phyloP scores from a whole-genome alignment of 2,113 vertebrate genomes.

The Protobothrops mucrosquamatus region DNA sequence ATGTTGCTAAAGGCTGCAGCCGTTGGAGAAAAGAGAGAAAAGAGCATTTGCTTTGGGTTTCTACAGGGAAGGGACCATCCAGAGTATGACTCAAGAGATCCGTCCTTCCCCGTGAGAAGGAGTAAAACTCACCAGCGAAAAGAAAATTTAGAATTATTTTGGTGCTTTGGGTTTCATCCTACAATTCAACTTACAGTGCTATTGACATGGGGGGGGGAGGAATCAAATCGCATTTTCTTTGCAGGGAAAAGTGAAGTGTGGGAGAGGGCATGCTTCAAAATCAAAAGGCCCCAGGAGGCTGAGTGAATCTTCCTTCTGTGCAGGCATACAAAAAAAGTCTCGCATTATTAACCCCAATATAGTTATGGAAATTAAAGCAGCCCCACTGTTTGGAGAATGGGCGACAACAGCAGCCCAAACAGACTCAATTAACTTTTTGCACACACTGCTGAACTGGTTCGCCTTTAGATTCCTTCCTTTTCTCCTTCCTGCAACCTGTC shows the following conservation, averaged over 20 bases:
- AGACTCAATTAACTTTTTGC: background rate
- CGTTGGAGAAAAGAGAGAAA: background rate
- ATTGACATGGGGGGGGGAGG: background rate
- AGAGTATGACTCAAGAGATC: background rate
- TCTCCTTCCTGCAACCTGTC: background rate
- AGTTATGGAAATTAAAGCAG: background rate
- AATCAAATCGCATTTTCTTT: background rate
- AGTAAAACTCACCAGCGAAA: background rate
- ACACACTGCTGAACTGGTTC: background rate
- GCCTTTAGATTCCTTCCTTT: background rate
- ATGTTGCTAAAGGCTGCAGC: background rate
- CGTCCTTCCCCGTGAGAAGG: background rate
- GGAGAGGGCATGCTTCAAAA: background rate
- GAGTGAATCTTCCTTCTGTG: background rate
- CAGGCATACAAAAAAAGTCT: background rate
- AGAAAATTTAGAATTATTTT: background rate
- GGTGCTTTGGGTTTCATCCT: background rate
- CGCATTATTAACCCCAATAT: background rate
- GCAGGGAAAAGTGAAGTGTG: background rate
- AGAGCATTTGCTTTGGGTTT: background rate
- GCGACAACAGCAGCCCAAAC: background rate
- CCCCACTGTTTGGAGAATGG: background rate
- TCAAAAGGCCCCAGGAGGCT: background rate
- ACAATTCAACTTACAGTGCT: background rate
- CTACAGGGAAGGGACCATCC: background rate